Conservation (phyloP, 2,113 vertebrate species). For the Notarius lentiginosus region DNA sequence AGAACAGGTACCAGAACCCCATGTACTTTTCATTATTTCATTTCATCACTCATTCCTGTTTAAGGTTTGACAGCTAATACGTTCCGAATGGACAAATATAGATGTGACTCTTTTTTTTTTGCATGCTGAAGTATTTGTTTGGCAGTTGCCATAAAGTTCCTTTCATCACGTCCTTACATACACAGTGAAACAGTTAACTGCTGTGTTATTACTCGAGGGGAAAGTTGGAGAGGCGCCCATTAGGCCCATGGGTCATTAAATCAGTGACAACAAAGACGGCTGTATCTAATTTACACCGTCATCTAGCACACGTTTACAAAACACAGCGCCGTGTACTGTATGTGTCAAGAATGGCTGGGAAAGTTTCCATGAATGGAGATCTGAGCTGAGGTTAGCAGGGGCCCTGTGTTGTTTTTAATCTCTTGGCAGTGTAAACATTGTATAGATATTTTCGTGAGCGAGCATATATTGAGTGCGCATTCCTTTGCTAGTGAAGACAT, state of each 20-base stretch:
- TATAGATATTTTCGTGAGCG: conserved; percentile 37
- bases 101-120: conserved; percentile 28
- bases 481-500: conserved; percentile 62
- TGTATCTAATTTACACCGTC: conserved; percentile 51
- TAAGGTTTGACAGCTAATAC: conserved; percentile 47
- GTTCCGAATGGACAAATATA: conserved; percentile 47
- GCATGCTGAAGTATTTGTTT: conserved; percentile 52
- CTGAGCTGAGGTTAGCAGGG: conserved; percentile 10
- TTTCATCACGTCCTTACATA: conserved; percentile 54
- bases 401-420: conserved; percentile 43
- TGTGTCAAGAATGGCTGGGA: conserved; percentile 24
- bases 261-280: conserved; percentile 53
- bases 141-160: conserved; percentile 52
- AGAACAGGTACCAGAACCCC: conserved; percentile 47
- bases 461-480: conserved; percentile 52
- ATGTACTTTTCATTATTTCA: conserved; percentile 37
- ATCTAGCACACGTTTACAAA: conserved; percentile 36
- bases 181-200: conserved; percentile 55
- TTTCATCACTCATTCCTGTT: conserved; percentile 43
- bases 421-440: conserved; percentile 59
- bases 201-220: conserved; percentile 54
- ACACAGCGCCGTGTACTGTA: conserved; percentile 24
- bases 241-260: conserved; percentile 53
- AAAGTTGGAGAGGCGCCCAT: conserved; percentile 53
- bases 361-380: conserved; percentile 1